Conservation (phyloP, 1,140 invertebrate species). For the Drosophila lowei region DNA sequence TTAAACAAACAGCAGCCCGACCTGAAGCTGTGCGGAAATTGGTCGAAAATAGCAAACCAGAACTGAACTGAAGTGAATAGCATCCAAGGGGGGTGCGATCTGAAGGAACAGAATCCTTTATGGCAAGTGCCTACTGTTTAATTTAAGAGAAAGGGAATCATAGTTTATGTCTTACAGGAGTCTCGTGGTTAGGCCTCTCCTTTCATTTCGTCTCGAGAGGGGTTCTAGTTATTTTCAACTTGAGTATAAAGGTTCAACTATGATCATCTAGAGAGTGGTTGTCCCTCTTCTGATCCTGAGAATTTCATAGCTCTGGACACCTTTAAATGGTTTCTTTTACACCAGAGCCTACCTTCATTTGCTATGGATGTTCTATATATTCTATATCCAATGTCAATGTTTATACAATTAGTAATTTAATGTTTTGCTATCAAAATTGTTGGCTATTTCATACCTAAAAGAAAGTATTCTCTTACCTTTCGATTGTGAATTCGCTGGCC, state of each 20-base stretch:
- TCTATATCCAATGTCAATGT: too few relatives aligned
- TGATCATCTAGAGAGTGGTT: too few relatives aligned
- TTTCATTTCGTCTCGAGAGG: too few relatives aligned
- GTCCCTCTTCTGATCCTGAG: too few relatives aligned
- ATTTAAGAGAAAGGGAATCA: constrained; percentile 3
- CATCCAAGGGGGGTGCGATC: constrained; percentile 26
- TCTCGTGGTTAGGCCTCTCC: too few relatives aligned
- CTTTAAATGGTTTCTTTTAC: too few relatives aligned
- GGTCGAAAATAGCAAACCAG: neutral
- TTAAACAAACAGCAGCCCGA: constrained; percentile 57
- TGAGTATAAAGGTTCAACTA: too few relatives aligned
- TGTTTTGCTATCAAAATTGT: constrained; percentile 9
- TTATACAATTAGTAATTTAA: constrained; percentile 27
- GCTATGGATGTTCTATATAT: too few relatives aligned
- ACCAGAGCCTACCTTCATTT: too few relatives aligned
- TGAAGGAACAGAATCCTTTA: constrained; percentile 28
- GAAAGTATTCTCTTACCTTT: constrained; percentile 7
- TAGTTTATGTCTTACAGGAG: too few relatives aligned
- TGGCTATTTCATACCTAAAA: constrained; percentile 8
- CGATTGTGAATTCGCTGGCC: constrained; percentile 18
- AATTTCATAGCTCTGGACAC: too few relatives aligned
- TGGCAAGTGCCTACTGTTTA: constrained; percentile 39
- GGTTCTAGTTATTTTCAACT: too few relatives aligned
- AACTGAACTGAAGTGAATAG: neutral
- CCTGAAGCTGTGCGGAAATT: constrained; percentile 48